A percentile compares a stretch with the other conserved stretches of the same genome.
phyloP scores from a whole-genome alignment of 2,797 vertebrate genomes.

The Merluccius polli region DNA sequence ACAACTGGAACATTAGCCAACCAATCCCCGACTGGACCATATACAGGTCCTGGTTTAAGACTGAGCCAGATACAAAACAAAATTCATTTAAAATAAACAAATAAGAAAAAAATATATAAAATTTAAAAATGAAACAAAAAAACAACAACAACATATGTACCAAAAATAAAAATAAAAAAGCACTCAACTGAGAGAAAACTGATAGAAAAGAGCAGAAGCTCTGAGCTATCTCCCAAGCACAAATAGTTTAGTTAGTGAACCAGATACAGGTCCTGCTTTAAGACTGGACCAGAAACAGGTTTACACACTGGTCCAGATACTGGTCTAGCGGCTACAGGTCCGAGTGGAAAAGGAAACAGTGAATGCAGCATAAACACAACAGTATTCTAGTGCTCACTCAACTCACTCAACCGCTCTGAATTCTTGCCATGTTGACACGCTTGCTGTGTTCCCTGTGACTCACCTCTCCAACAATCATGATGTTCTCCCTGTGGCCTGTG shows the following conservation, averaged over 20 bases:
- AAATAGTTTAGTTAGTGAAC: too few relatives aligned
- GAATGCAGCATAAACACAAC: background rate
- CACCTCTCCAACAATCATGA: slow-evolving; percentile 14
- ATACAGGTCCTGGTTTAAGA: background rate
- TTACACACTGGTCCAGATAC: background rate
- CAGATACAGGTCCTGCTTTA: too few relatives aligned
- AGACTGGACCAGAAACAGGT: background rate
- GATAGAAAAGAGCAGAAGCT: too few relatives aligned
- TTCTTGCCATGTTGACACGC: background rate
- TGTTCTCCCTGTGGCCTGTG: slow-evolving; percentile 14
- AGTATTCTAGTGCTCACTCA: background rate
- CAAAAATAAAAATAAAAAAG: too few relatives aligned
- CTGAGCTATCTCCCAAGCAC: too few relatives aligned
- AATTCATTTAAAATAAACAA: too few relatives aligned
- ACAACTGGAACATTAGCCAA: background rate
- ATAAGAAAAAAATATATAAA: too few relatives aligned
- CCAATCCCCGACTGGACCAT: background rate
- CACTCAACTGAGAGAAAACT: too few relatives aligned
- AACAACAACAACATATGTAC: too few relatives aligned
- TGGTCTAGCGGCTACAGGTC: background rate
- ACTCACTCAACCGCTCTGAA: background rate
- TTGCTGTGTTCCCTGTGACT: slow-evolving; percentile 42
- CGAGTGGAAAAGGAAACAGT: background rate
- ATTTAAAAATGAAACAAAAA: too few relatives aligned
- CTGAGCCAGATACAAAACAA: background rate